Conservation (phyloP, 1,140 invertebrate genomes). For the Pantala flavescens region DNA sequence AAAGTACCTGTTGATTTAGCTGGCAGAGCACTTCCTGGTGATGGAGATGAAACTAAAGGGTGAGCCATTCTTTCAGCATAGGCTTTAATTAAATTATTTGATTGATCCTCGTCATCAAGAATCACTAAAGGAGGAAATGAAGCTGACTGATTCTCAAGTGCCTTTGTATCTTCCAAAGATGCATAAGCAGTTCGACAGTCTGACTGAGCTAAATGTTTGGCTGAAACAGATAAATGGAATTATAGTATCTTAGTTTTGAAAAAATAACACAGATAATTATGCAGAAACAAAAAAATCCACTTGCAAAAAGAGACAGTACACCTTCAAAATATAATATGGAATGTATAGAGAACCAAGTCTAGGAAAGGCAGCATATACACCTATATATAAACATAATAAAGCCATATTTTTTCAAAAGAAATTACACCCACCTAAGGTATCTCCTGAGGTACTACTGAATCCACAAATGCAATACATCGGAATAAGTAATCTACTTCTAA, state of each 20-base stretch:
- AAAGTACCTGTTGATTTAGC: neutral
- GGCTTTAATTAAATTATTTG: conserved; percentile 19
- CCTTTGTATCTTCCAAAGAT: conserved; percentile 42
- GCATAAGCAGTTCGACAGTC: conserved; percentile 50
- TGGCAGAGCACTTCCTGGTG: neutral
- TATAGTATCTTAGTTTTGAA: neutral
- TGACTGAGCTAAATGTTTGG: conserved; percentile 50
- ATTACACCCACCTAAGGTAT: conserved; percentile 30
- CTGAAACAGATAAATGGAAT: conserved; percentile 31
- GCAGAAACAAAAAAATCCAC: no score
- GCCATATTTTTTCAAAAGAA: neutral
- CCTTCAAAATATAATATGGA: no score
- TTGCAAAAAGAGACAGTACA: no score
- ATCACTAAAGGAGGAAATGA: conserved; percentile 23
- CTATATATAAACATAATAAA: no score
- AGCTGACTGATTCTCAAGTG: conserved; percentile 37
- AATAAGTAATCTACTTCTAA: neutral
- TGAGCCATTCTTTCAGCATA: conserved; percentile 19
- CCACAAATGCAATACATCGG: conserved; percentile 63
- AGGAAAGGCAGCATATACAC: no score
- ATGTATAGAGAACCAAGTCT: no score
- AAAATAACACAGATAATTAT: no score
- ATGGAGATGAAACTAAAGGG: neutral
- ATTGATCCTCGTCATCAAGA: conserved; percentile 21
- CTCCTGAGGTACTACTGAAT: conserved; percentile 53